Percentiles rank a stretch among this genome's conserved stretches.
Evolutionary conservation across 92 coral and sea anemone genomes (phyloP).

Genomic region (Zoanthus sansibaricus): DNA sequence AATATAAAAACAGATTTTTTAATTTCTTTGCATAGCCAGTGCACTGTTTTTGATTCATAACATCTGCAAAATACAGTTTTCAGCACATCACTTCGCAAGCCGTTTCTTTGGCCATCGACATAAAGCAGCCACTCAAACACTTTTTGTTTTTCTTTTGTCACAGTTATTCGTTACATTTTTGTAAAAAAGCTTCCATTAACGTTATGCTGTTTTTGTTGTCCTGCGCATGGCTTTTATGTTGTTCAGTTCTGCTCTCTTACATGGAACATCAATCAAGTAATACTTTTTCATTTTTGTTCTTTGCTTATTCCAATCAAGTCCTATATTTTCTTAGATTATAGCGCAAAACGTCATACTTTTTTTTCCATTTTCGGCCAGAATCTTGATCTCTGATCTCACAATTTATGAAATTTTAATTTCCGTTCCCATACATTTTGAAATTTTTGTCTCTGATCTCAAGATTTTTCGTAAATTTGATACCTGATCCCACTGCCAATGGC

Average conservation of each 20-base stretch:
- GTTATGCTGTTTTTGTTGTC: not conserved
- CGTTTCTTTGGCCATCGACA: not conserved
- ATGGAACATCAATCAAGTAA: not conserved
- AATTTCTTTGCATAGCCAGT: too few species aligned
- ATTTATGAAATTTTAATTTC: too few species aligned
- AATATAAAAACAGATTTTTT: not conserved
- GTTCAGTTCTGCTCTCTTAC: not conserved
- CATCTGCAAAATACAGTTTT: not conserved
- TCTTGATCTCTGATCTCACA: too few species aligned
- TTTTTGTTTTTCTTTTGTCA: not conserved
- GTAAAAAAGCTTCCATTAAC: not conserved
- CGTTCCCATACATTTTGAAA: too few species aligned
- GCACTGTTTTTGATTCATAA: not conserved
- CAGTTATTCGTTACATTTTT: not conserved
- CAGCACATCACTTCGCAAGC: not conserved
- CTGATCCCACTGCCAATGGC: too few species aligned
- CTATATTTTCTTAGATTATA: not conserved
- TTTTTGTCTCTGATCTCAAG: too few species aligned
- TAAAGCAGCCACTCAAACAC: constrained; percentile 10
- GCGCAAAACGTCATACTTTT: not conserved
- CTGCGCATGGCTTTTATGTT: not conserved
- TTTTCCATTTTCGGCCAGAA: too few species aligned
- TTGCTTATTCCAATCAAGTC: not conserved
- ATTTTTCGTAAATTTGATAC: too few species aligned
- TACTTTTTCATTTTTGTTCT: not conserved